Base-by-base conservation (phyloP, 2,888 invertebrate species). In the Perdita meconis region DNA sequence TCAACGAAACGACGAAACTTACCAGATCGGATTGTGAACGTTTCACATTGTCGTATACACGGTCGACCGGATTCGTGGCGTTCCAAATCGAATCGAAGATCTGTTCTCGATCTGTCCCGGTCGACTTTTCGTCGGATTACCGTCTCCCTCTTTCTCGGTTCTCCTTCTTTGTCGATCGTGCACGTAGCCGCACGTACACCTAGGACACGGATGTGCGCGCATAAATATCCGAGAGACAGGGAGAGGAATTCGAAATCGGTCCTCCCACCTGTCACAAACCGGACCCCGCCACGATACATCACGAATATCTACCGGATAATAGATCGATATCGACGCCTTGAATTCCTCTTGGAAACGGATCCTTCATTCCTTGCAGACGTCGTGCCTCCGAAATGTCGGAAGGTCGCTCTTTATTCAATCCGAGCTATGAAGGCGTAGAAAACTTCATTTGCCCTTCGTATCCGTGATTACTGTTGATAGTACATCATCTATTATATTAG, bases 221-320 rank as follows among this genome's bases (percentile, higher is more conserved):
- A 42, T 74, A 70, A 73, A 73, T 67, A 68, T 68, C 74, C 66
- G 26, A 13, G 60, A 55, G 81, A 64, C 79, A 75, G 75, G 66
- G 42, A 56, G 78, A 84, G 78, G 80, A 84, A 82, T 85, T 83
- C 70, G 67, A 83, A 85, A 71, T 85, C 76, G 72, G 71, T 74
- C 78, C 80, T 82, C 82, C 78, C 85, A 84, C 82, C 86, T 86
- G 86, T 81, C 85, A 86, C 67, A 60, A 77, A 71, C 60, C 61
- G 12, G 60, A 51, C 47, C 61, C 80, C 72, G 80, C 78, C 84
- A 78, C 85, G 80, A 86, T 85, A 84, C 78, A 84, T 85, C 86
- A 84, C 80, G 73, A 75, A 24, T 83, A 85, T 78, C 78, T 82
- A 36, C 83, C 71, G 79, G 81, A 86, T 86, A 86, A 86, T 86